A percentile compares a stretch with the other conserved stretches of the same genome.
These are phyloP conservation scores for Tinamus major DNA, from an alignment of 2,797 vertebrate genomes.

Conservation along the genomic window DNA sequence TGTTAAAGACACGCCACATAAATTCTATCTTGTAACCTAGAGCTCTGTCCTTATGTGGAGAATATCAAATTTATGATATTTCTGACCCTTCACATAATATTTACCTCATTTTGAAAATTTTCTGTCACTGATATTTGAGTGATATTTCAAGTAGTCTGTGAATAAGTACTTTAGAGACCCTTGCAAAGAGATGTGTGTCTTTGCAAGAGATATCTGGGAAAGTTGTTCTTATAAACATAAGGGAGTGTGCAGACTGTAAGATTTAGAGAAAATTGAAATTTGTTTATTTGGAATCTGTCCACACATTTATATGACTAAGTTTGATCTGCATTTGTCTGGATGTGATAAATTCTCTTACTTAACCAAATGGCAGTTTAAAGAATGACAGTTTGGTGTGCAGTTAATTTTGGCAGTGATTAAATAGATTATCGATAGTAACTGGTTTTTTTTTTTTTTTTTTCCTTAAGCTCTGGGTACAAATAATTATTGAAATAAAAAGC, in stretches of 20 bases:
- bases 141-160: neutral
- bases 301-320: neutral
- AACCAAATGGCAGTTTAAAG: neutral
- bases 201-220: neutral
- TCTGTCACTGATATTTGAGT: neutral
- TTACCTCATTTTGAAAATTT: neutral
- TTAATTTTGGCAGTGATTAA: neutral
- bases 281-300: neutral
- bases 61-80: neutral
- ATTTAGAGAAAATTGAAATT: neutral
- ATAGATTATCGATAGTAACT: neutral
- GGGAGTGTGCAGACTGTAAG: neutral
- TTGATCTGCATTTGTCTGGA: neutral
- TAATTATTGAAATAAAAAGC: neutral
- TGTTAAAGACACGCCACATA: neutral
- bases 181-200: neutral
- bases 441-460: conserved; percentile 24
- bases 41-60: neutral
- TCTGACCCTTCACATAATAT: neutral
- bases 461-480: neutral
- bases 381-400: neutral
- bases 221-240: neutral
- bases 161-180: neutral
- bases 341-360: neutral
- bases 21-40: neutral